Base-by-base conservation (phyloP, 2,888 invertebrate species). In the Ecdyonurus torrentis region DNA sequence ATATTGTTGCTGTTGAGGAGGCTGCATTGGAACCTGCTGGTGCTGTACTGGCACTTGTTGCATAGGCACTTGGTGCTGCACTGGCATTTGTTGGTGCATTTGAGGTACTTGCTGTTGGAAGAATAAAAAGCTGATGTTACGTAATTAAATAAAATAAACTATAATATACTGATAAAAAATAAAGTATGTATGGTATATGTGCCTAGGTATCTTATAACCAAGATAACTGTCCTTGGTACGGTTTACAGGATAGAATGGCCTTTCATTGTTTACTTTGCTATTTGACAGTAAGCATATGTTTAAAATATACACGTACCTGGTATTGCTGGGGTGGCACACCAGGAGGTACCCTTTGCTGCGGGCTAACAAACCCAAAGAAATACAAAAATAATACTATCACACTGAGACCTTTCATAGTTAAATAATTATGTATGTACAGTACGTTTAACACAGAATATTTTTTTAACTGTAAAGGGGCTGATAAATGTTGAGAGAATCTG, bases 11-110 rank as follows among this genome's bases (percentile, higher is more conserved):
- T 60, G 60, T 22, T 60, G 59, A 18, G 23, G 60, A 10, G 19
- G 19, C 7, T 60, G 66, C 25, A 63, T 64, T 59, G 58, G 70
- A 55, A 68, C 67, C 53, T 70, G 69, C 53, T 67, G 67, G 23
- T 18, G 52, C 22, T 19, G n/a, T 22, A 63, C 59, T 50, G 69
- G 70, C 58, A 68, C 68, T 59, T 72, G 74, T 63, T 75, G 75
- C 22, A 69, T 64, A 2, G 72, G 74, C 10, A 70, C 69, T 63
- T 74, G 55, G 55, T 55, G 55, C 22, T 55, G 55, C 55, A 55
- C 55, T n/a, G 55, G 55, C 5, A 55, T n/a, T 20, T 60, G 23
- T 60, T 60, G 60, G 24, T 59, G 22, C 59, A 59, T 22, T n/a
- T 25, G 60, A n/a, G 24, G 59, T n/a, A 25, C 37, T 2, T 24